A percentile compares a stretch with the other conserved stretches of the same genome.
phyloP scores from a whole-genome alignment of 2,888 invertebrate species.

The Halictus ligatus region DNA sequence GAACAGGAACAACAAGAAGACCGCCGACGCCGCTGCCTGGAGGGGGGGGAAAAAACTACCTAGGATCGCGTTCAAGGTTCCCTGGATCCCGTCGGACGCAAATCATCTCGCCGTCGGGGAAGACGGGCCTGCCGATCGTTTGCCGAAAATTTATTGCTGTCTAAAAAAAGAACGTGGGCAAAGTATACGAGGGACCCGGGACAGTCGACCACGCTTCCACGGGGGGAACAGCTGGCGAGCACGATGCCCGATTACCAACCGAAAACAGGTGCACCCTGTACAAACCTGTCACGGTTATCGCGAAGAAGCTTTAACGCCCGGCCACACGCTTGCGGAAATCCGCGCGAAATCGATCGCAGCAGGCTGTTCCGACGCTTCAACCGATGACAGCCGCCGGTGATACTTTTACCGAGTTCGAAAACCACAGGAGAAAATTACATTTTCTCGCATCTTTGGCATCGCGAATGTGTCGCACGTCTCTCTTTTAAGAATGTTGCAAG shows the following conservation, averaged over 20 bases:
- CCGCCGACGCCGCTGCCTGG: neutral
- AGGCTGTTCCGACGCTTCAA: neutral
- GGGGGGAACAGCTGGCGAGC: slow-evolving; percentile 18
- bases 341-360: neutral
- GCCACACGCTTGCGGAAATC: neutral
- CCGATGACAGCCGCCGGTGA: neutral
- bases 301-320: neutral
- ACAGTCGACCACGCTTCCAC: neutral
- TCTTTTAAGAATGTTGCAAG: neutral
- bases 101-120: neutral
- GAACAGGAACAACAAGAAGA: neutral
- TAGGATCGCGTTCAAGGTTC: neutral
- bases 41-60: neutral
- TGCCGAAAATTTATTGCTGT: slow-evolving; percentile 14
- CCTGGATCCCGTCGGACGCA: neutral
- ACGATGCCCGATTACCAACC: neutral
- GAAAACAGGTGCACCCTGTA: slow-evolving; percentile 9
- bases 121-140: slow-evolving; percentile 15
- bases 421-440: neutral
- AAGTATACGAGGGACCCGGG: neutral
- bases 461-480: neutral
- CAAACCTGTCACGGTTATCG: neutral
- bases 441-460: neutral
- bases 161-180: slow-evolving; percentile 14
- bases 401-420: neutral